Evolutionary conservation across 2,888 invertebrate genomes (phyloP).

Genomic region (Harpalus rubripes): DNA sequence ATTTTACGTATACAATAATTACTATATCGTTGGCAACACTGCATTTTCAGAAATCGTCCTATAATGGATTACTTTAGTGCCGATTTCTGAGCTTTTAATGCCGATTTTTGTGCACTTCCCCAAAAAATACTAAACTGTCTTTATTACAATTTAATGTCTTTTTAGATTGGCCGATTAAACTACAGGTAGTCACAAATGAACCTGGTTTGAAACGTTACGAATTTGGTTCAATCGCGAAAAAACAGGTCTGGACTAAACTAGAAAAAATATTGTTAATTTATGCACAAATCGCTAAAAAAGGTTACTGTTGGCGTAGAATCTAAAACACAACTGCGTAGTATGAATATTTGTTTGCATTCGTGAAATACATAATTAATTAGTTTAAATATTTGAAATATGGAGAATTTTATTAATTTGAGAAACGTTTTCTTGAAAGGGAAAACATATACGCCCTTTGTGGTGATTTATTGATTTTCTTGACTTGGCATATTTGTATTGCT

Average conservation of each 20-base stretch:
- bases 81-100: no score
- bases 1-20: no score
- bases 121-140: no score
- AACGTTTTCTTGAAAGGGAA: not conserved
- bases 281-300: constrained; percentile 18
- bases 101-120: no score
- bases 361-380: constrained; percentile 6
- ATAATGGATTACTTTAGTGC: no score
- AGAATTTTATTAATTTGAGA: not conserved
- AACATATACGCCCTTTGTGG: constrained; percentile 21
- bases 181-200: no score
- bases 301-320: not conserved
- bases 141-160: no score
- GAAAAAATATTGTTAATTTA: constrained; percentile 13
- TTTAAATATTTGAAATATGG: constrained; percentile 3
- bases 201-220: no score
- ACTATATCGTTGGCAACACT: no score
- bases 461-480: constrained; percentile 45
- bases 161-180: no score
- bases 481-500: constrained; percentile 38
- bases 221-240: no score
- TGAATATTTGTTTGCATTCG: constrained; percentile 25
- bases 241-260: constrained; percentile 5
- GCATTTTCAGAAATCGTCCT: no score
- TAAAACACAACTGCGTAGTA: constrained; percentile 9